Evolutionary conservation across 2,797 vertebrate genomes (phyloP).

Genomic region (Notamacropus eugenii): DNA sequence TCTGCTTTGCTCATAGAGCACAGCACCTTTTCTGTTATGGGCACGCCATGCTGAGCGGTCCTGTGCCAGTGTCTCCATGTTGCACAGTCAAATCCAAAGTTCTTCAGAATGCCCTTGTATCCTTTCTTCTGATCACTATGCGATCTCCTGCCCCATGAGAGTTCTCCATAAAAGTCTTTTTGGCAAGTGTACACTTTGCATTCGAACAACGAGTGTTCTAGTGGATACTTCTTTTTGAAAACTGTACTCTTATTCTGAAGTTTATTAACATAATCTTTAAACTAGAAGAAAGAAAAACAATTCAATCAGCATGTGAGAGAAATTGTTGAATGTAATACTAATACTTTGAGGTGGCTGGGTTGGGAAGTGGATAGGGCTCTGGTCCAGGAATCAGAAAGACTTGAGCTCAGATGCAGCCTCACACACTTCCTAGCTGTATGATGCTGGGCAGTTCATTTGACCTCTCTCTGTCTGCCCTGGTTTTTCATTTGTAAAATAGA

Average conservation of each 20-base stretch:
- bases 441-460: not conserved
- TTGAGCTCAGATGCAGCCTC: not conserved
- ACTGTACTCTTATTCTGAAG: constrained; percentile 92
- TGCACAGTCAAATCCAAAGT: no score
- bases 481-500: not conserved
- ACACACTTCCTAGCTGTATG: not conserved
- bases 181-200: no score
- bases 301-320: constrained; percentile 23
- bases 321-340: constrained; percentile 25
- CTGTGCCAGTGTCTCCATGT: no score
- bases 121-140: no score
- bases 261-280: constrained; percentile 93
- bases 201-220: constrained; percentile 76
- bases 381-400: not conserved
- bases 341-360: not conserved
- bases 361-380: not conserved
- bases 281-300: constrained; percentile 82
- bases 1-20: no score
- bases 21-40: no score
- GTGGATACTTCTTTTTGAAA: constrained; percentile 93
- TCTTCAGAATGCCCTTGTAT: no score
- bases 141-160: no score
- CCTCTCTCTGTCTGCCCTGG: not conserved
- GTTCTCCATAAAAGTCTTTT: no score
- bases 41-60: no score